phyloP scores from a whole-genome alignment of 2,888 invertebrate species.

The Dastarcus helophoroides region DNA sequence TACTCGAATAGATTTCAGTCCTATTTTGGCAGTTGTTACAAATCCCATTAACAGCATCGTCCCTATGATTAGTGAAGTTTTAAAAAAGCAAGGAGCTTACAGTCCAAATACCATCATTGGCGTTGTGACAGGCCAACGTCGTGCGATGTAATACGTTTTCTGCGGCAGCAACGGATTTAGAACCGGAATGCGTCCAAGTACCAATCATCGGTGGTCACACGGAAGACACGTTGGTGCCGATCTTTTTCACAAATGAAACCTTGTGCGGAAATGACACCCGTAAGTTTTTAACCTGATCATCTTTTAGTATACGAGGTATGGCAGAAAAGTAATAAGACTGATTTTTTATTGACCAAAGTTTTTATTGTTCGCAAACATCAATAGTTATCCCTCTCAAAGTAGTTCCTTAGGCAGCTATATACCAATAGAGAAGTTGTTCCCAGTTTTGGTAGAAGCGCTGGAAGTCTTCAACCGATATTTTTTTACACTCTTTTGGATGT shows the following conservation, averaged over 20 bases:
- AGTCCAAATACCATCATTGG: constrained; percentile 59
- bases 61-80: constrained; percentile 55
- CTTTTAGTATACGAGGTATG: too few relatives aligned
- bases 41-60: constrained; percentile 56
- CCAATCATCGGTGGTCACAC: constrained; percentile 76
- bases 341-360: too few relatives aligned
- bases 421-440: too few relatives aligned
- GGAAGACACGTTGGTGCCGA: constrained; percentile 60
- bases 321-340: too few relatives aligned
- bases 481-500: too few relatives aligned
- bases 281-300: constrained; percentile 13
- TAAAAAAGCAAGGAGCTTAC: constrained; percentile 50
- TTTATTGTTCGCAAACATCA: too few relatives aligned
- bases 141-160: constrained; percentile 67
- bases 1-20: too few relatives aligned
- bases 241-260: constrained; percentile 60
- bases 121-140: constrained; percentile 58
- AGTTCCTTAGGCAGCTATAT: too few relatives aligned
- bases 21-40: constrained; percentile 37
- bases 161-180: constrained; percentile 50
- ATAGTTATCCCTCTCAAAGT: too few relatives aligned
- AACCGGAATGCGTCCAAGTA: constrained; percentile 53
- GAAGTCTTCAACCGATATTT: too few relatives aligned
- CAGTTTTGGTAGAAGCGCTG: too few relatives aligned
- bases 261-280: constrained; percentile 27